Evolutionary conservation across 2,888 invertebrate species (phyloP).

Genomic region (Protonemura montana): DNA sequence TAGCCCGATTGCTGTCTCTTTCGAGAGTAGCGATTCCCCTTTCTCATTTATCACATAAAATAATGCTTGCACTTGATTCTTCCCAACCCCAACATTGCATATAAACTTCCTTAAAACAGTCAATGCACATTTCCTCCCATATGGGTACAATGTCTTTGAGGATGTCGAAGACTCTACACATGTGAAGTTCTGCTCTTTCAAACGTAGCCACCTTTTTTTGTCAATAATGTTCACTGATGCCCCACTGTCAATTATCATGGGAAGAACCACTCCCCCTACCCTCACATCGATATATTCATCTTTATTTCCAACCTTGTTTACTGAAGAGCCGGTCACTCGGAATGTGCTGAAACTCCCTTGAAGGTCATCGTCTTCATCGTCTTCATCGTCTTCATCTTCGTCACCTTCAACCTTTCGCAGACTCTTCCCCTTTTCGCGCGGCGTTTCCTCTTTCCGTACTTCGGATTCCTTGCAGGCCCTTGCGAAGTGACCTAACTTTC

Average conservation of each 20-base stretch:
- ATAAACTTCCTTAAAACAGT: constrained; percentile 35
- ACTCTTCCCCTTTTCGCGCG: not conserved
- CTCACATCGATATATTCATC: constrained; percentile 1
- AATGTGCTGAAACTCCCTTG: not conserved
- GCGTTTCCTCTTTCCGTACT: not conserved
- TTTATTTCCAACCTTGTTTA: constrained; percentile 7
- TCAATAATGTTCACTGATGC: constrained; percentile 40
- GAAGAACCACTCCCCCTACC: constrained; percentile 41
- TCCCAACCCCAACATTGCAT: not conserved
- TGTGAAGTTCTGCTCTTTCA: constrained; percentile 27
- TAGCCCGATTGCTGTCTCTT: constrained; percentile 40
- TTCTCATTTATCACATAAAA: constrained; percentile 43
- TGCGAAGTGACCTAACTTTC: constrained; percentile 20
- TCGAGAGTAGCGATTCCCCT: constrained; percentile 39
- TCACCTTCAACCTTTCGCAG: not conserved
- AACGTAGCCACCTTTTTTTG: constrained; percentile 25
- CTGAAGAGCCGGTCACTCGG: constrained; percentile 8
- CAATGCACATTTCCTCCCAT: constrained; percentile 35
- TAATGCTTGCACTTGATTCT: not conserved
- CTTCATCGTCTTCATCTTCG: not conserved
- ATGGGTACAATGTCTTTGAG: constrained; percentile 29
- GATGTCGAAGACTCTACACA: constrained; percentile 15
- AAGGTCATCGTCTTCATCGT: no score
- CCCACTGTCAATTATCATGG: constrained; percentile 42
- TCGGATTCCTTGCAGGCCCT: not conserved